Percentiles rank a stretch among this genome's conserved stretches.
Conservation (phyloP, 2,113 vertebrate species). For the Amazona vittata region DNA sequence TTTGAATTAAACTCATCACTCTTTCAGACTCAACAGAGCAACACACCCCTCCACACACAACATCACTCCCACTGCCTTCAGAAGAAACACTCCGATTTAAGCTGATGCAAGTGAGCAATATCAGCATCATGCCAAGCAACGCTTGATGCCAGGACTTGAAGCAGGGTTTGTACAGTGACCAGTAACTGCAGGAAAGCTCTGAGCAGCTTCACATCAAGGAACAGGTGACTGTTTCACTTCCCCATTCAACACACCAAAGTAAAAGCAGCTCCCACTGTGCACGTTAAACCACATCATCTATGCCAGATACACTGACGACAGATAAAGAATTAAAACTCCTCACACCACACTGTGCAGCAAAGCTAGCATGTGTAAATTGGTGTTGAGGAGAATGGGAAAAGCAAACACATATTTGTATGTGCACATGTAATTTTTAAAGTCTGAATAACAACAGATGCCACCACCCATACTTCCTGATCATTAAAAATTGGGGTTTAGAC, state of each 20-base stretch:
- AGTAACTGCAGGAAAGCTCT: neutral
- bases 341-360: neutral
- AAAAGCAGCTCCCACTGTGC: neutral
- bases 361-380: accelerated
- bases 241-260: neutral
- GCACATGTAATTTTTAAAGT: neutral
- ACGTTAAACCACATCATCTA: accelerated
- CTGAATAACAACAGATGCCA: neutral
- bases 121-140: neutral
- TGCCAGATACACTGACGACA: neutral
- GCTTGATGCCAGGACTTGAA: neutral
- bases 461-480: neutral
- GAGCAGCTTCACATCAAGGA: neutral
- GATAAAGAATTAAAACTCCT: neutral
- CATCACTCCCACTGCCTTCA: neutral
- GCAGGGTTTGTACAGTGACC: neutral
- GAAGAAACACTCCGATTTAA: neutral
- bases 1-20: neutral
- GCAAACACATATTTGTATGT: accelerated
- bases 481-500: neutral
- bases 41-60: neutral
- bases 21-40: neutral
- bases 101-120: neutral
- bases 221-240: neutral
- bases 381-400: accelerated